Base-by-base conservation (phyloP, 2,888 invertebrate genomes). In the Theodoxus fluviatilis region DNA sequence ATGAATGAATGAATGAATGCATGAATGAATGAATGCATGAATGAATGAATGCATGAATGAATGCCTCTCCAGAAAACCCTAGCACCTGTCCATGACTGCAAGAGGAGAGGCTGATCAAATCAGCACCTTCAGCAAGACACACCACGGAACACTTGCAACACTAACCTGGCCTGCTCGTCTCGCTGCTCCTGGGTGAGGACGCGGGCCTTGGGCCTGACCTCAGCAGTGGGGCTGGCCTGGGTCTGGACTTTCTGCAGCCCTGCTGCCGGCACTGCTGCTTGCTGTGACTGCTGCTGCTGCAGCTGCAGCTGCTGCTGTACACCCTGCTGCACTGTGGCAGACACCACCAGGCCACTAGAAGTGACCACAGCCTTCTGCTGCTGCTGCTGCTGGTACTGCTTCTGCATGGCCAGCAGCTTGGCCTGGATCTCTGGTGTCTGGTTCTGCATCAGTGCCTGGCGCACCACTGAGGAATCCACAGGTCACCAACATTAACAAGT, bases 401-500 rank as follows among this genome's bases (percentile, higher is more conserved):
- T 91, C 87, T 95, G 95, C 80, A 95, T 90, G 80, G 94, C 94
- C 55, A 95, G 89, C 65, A 96, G 88, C 85, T 96, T 96, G 83
- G 96, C 95, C 86, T 95, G 95, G 76, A 96, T 94, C 88, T 95
- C 95, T 0, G 95, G 95, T 85, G 94, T 94, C 33, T 95, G 90
- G 86, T 94, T 95, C 82, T 95, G 94, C 87, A 94, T 94, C 73
- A 96, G 88, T n/a, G 95, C 95, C 86, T 94, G 94, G 87, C 94
- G 93, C 80, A 96, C 95, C 18, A 95, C 95, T 95, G 89, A 69
- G 25, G 49, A 22, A 43, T 1, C 59, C 40, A 33, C n/a, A 43
- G 22, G 2, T 40, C 6, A 59, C 18, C 33, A 12, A 37, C n/a
- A 57, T 18, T n/a, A 9, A 25, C 9, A 12, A 18, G 2, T 35